phyloP scores from a whole-genome alignment of 1,140 invertebrate species.

The Laupala kohalensis region DNA sequence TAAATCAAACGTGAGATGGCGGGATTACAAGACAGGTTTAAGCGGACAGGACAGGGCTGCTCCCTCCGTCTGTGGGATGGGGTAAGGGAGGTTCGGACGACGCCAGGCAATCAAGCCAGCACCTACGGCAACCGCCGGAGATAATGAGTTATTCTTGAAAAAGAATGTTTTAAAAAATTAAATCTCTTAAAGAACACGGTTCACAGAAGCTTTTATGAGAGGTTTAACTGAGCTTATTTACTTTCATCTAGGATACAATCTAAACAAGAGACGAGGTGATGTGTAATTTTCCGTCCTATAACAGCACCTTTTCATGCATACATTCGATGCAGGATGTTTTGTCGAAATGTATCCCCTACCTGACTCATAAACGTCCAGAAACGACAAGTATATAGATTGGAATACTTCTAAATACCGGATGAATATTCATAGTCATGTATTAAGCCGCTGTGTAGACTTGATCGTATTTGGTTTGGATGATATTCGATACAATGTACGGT shows the following conservation, averaged over 20 bases:
- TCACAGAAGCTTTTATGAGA: background rate
- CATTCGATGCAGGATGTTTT: background rate
- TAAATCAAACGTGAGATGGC: background rate
- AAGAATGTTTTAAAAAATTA: background rate
- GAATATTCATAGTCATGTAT: background rate
- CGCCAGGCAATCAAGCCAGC: background rate
- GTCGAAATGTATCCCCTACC: background rate
- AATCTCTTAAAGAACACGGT: background rate
- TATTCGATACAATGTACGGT: background rate
- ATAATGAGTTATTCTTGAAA: background rate
- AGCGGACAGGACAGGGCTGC: background rate
- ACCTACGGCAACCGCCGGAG: background rate
- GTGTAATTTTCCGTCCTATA: background rate
- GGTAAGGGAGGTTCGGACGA: background rate
- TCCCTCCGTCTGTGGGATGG: too few relatives aligned
- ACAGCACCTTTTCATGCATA: background rate
- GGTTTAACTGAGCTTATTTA: background rate
- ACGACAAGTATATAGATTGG: background rate
- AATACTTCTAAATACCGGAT: background rate
- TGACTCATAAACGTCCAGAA: background rate
- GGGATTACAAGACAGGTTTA: background rate
- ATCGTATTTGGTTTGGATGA: background rate
- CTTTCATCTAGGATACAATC: background rate
- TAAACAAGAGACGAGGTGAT: background rate
- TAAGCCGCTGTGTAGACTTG: background rate